phyloP scores from a whole-genome alignment of 2,797 vertebrate species.

The Oryzias dopingdopingensis region DNA sequence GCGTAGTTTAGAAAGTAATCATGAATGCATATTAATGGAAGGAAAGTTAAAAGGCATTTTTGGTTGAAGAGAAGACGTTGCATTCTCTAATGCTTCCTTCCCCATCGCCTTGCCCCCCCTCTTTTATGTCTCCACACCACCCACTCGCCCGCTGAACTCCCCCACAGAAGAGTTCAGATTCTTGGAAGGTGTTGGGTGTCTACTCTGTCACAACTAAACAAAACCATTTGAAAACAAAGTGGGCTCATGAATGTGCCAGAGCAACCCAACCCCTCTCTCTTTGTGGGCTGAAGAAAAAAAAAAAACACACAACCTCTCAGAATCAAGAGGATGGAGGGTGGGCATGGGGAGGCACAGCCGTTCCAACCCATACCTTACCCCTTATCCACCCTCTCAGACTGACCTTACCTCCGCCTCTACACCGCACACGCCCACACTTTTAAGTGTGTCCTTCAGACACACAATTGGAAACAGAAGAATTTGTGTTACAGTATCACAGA shows the following conservation, averaged over 20 bases:
- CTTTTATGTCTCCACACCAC: constrained; percentile 45
- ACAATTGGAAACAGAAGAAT: constrained; percentile 67
- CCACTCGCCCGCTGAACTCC: constrained; percentile 64
- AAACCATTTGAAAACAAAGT: constrained; percentile 89
- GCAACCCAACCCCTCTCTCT: constrained; percentile 74
- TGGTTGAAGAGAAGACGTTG: constrained; percentile 14
- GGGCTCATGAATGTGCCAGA: constrained; percentile 78
- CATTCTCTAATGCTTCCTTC: constrained; percentile 5
- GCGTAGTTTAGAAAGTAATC: not conserved
- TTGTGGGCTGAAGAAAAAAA: constrained; percentile 75
- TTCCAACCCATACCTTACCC: constrained; percentile 76
- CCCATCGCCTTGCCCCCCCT: constrained; percentile 23
- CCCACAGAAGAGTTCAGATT: constrained; percentile 74
- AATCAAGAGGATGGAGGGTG: constrained; percentile 64
- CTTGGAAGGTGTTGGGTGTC: constrained; percentile 85
- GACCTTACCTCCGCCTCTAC: constrained; percentile 45
- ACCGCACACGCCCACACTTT: constrained; percentile 60
- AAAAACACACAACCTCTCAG: constrained; percentile 67
- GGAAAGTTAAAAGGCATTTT: not conserved
- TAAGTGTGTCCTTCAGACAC: constrained; percentile 78
- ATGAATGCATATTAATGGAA: constrained; percentile 4
- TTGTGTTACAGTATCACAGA: constrained; percentile 61
- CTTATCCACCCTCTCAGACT: constrained; percentile 41
- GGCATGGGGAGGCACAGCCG: constrained; percentile 65
- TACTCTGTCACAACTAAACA: constrained; percentile 87